Evolutionary conservation across 2,797 vertebrate species (phyloP), one percentile per base, ranked within the genome.

Genomic region (Epinephelus awoara): DNA sequence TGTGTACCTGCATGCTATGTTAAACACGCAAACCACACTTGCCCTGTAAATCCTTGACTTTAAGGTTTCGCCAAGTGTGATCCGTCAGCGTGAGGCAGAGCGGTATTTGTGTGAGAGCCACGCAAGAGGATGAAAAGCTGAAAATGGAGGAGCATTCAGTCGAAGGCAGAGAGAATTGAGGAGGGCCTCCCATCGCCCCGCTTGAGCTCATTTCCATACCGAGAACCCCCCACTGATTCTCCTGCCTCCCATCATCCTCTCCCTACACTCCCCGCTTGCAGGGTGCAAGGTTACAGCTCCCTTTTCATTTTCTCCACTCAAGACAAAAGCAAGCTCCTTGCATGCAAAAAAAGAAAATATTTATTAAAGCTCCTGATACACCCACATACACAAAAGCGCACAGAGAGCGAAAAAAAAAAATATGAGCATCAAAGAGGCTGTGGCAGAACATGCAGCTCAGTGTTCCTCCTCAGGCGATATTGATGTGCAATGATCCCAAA

Each of bases 331-430:
- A 80, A 71, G 23, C 21, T 72, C 19, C 11, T 56, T 78, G 40
- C 47, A 69, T 65, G 65, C n/a, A 70, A 72, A 73, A 77, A 58
- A 29, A 29, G 27, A 29, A 73, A 73, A 25, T 47, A 27, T 70
- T 46, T 56, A 52, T 79, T 21, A 62, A 72, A 76, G 69, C 69
- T 58, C 75, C 67, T 61, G 65, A 79, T 78, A 82, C 80, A 70
- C 91, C 84, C 85, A 92, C 86, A 79, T 65, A 34, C 58, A 67
- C 67, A 73, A 50, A 82, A 68, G 40, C 40, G 72, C 47, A 67
- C 17, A 59, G 42, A 65, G 52, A 70, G 70, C 40, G 57, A 46
- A 70, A 50, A 51, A 50, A 51, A n/a, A 72, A 29, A 40, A 42
- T 42, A 42, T 42, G 59, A 63, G 46, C 51, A 82, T 74, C 25